phyloP scores from a whole-genome alignment of 2,797 vertebrate genomes.

The Mastacembelus armatus region DNA sequence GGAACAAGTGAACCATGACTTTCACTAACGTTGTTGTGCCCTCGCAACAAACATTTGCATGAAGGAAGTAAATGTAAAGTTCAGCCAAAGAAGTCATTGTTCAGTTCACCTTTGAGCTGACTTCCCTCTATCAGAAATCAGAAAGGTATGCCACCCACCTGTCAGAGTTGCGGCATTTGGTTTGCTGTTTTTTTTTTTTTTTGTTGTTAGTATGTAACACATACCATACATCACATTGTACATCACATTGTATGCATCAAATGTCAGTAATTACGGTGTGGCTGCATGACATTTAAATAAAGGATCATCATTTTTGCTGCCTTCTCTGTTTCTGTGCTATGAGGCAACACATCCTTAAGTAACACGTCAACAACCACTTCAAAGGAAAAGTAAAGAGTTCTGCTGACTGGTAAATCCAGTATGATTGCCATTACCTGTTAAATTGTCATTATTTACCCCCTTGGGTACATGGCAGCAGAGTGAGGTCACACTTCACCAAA shows the following conservation, averaged over 20 bases:
- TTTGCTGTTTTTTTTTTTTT: conserved; percentile 9
- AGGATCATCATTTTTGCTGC: conserved; percentile 6
- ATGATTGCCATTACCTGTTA: conserved; percentile 23
- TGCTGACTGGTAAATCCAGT: conserved; percentile 39
- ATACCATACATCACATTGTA: too few species aligned
- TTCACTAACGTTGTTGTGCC: neutral
- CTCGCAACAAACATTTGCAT: neutral
- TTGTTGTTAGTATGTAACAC: too few species aligned
- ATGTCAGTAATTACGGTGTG: conserved; percentile 1
- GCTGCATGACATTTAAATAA: neutral
- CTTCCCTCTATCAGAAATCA: conserved; percentile 9
- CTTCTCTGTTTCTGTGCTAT: neutral
- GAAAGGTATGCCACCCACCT: neutral
- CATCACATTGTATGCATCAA: neutral
- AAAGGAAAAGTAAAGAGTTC: conserved; percentile 38
- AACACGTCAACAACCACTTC: conserved; percentile 57
- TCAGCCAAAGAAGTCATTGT: neutral
- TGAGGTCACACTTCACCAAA: conserved; percentile 15
- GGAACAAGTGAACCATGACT: neutral
- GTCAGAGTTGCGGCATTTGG: conserved; percentile 2
- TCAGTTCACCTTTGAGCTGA: conserved; percentile 5
- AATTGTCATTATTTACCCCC: conserved; percentile 10
- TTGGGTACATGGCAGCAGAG: neutral
- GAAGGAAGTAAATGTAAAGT: neutral
- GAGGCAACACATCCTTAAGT: conserved; percentile 27